Evolutionary conservation across 2,113 vertebrate species (phyloP), one percentile per base, ranked within the genome.

Genomic region (Tyrannus savana): DNA sequence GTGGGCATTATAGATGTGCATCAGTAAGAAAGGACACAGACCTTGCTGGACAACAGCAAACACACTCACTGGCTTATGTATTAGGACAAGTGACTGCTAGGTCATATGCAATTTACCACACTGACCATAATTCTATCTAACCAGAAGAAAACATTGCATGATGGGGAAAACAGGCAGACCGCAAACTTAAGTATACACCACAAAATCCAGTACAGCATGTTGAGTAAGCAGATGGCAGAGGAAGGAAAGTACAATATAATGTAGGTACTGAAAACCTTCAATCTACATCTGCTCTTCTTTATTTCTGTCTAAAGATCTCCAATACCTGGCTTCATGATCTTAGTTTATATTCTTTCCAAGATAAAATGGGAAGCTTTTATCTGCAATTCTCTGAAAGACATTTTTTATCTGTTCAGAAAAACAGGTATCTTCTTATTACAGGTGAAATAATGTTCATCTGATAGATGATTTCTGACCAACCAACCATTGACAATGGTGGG

Each of bases 361-460:
- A 93, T 91, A 97, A 98, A 97, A 79, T 79, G 31, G 96, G 97
- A 95, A 97, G 64, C 39, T 92, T 95, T 81, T 59, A 73, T 95
- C 59, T 75, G 47, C 19, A 64, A 55, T 91, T 91, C 35, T 80
- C 91, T 77, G 95, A 97, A 97, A 96, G 81, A 74, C 16, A 28
- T 59, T 95, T 91, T 95, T 92, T 87, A 91, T 94, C 95, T 93
- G 39, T 93, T 97, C 95, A 97, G 97, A 97, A 97, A 97, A 95
- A 66, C 10, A 46, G 14, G 93, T 97, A 94, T 97, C 95, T 98
- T 98, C 97, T 97, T 98, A 96, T 98, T 98, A 98, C 87, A 98
- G 92, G 90, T 97, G 96, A 96, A 96, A 96, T 96, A 84, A 94
- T 89, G 87, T 94, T 91, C 84, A 42, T 89, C 76, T 96, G 91